Base-by-base conservation (phyloP, 2,888 invertebrate genomes). In the Tuta absoluta region DNA sequence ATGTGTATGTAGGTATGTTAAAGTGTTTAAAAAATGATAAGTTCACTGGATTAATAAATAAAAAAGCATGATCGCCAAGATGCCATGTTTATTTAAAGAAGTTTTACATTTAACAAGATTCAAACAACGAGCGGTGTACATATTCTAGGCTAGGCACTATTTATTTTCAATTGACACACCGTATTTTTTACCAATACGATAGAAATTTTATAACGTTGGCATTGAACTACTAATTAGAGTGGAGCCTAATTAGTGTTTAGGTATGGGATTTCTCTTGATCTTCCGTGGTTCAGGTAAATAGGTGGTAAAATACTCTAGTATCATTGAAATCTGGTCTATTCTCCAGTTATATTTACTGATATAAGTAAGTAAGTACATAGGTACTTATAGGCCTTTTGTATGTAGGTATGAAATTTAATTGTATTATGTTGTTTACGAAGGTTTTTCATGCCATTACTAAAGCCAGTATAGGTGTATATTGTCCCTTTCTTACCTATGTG, bases 131-230 rank as follows among this genome's bases (percentile, higher is more conserved):
- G 81, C 80, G 74, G 74, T 79, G 80, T 75, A 73, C 72, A 73
- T 80, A 73, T 68, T 77, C 81, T 86, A 89, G 76, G 75, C 89
- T 91, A 91, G 91, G 91, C 91, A 91, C 91, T 89, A 89, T 87
- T n/a, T 83, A 79, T 81, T 83, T 83, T 86, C 89, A 91, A 91
- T 91, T 91, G 91, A 91, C 91, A 87, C 84, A 81, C 83, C 78
- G 78, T 79, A 75, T 70, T 76, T n/a, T 76, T 71, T 68, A 69
- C 65, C 17, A n/a, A 23, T 45, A 33, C 21, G 33, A 33, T 33
- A 33, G 33, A 33, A 5, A 33, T 33, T 33, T n/a, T 23, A 23
- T 1, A 21, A 51, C 21, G 21, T 51, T 51, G 51, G 51, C 51
- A 19, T 51, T 51, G 51, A 0, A 19, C 10, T 8, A 48, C 5